These are phyloP conservation scores for Psophia crepitans DNA, from an alignment of 2,113 vertebrate genomes.

Conservation along the genomic window DNA sequence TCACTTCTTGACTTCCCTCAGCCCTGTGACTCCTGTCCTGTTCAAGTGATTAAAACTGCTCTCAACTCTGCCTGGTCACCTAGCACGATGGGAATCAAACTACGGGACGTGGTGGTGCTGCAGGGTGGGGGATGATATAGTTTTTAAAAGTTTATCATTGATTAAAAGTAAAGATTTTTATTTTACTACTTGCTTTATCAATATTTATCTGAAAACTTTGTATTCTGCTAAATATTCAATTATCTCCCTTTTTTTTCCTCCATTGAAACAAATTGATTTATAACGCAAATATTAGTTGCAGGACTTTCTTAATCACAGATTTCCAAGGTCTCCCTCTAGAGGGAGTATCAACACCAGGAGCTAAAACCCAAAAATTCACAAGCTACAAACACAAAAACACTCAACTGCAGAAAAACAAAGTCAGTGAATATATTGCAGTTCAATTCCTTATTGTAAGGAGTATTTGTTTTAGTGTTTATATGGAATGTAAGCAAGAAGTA, in stretches of 20 bases:
- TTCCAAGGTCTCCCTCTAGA: constrained; percentile 32
- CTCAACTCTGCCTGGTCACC: background rate
- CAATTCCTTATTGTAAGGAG: background rate
- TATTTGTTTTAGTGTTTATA: background rate
- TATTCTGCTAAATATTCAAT: background rate
- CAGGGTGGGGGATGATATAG: background rate
- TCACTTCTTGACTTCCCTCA: background rate
- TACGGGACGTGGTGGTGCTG: background rate
- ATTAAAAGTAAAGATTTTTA: background rate
- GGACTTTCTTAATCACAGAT: background rate
- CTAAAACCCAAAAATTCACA: background rate
- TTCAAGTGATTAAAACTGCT: background rate
- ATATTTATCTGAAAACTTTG: background rate
- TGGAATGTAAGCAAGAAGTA: background rate
- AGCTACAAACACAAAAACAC: background rate
- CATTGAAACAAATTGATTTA: background rate
- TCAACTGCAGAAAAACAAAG: background rate
- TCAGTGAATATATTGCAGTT: background rate
- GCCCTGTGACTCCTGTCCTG: background rate
- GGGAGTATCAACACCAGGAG: constrained; percentile 23
- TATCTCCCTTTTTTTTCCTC: background rate
- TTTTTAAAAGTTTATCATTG: background rate
- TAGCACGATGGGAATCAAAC: background rate
- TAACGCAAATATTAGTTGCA: accelerated
- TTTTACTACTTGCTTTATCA: background rate